Percentiles rank a stretch among this genome's conserved stretches.
phyloP scores from a whole-genome alignment of 2,888 invertebrate genomes.

The Ischnus inquisitorius region DNA sequence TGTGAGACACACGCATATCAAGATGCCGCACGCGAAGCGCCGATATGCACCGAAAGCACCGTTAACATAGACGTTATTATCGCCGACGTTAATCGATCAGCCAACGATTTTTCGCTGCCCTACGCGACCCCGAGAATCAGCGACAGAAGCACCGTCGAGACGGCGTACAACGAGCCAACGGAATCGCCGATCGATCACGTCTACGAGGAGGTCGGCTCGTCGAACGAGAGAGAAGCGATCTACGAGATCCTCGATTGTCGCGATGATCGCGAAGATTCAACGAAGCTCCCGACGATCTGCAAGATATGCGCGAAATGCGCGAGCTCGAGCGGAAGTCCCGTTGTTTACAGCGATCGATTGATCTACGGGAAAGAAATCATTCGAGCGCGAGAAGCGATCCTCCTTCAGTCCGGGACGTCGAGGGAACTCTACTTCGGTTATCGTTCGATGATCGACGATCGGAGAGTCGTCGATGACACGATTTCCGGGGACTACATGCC shows the following conservation, averaged over 20 bases:
- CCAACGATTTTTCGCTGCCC: not conserved
- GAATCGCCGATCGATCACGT: constrained; percentile 70
- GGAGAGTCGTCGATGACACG: not conserved
- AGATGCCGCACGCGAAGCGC: constrained; percentile 62
- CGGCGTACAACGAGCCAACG: not conserved
- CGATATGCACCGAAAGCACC: constrained; percentile 69
- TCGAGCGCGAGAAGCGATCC: constrained; percentile 74
- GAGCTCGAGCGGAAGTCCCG: constrained; percentile 73
- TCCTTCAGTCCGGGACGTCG: constrained; percentile 72
- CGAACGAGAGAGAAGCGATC: constrained; percentile 44
- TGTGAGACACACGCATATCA: constrained; percentile 83
- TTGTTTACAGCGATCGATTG: constrained; percentile 81
- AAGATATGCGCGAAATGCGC: constrained; percentile 78
- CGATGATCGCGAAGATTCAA: constrained; percentile 71
- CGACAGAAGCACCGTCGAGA: constrained; percentile 17
- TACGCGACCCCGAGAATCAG: not conserved
- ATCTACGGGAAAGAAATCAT: constrained; percentile 77
- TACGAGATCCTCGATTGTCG: constrained; percentile 75
- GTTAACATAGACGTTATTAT: constrained; percentile 68
- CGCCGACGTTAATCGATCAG: constrained; percentile 38
- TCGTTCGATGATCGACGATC: not conserved
- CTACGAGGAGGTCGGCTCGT: constrained; percentile 76
- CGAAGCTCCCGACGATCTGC: constrained; percentile 62
- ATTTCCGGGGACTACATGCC: constrained; percentile 76
- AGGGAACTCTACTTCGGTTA: constrained; percentile 73